Evolutionary conservation across 2,888 invertebrate genomes (phyloP).

Genomic region (Creontiades dilutus): DNA sequence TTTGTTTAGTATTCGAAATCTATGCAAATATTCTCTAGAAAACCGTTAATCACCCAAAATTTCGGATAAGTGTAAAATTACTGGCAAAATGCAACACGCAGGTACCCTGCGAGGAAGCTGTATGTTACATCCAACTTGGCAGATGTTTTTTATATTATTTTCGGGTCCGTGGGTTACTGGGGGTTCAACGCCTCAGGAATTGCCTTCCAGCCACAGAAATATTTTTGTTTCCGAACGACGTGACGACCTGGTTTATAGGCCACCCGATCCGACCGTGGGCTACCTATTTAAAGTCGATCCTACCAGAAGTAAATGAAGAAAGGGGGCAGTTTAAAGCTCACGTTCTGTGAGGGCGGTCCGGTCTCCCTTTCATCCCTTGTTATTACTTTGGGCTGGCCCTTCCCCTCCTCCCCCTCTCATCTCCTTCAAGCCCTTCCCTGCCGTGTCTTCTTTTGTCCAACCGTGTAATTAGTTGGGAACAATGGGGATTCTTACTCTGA

Average conservation of each 20-base stretch:
- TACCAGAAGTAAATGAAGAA: slow-evolving; percentile 30
- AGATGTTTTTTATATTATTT: too few relatives aligned
- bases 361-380: slow-evolving; percentile 56
- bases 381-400: slow-evolving; percentile 45
- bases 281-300: slow-evolving; percentile 38
- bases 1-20: too few relatives aligned
- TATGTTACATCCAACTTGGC: too few relatives aligned
- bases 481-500: slow-evolving; percentile 45
- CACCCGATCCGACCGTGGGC: background rate
- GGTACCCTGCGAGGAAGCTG: too few relatives aligned
- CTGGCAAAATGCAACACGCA: too few relatives aligned
- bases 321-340: slow-evolving; percentile 50
- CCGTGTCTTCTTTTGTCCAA: slow-evolving; percentile 60
- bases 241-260: background rate
- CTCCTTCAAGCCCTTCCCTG: background rate
- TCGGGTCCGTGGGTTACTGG: too few relatives aligned
- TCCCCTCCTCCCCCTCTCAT: too few relatives aligned
- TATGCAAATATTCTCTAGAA: too few relatives aligned
- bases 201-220: background rate
- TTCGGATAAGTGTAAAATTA: too few relatives aligned
- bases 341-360: slow-evolving; percentile 58
- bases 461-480: slow-evolving; percentile 54
- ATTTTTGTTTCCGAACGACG: slow-evolving; percentile 6
- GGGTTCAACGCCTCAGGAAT: too few relatives aligned
- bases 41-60: too few relatives aligned